These are phyloP conservation scores for Sciaenops ocellatus DNA, from an alignment of 2,797 vertebrate species.

Conservation along the genomic window DNA sequence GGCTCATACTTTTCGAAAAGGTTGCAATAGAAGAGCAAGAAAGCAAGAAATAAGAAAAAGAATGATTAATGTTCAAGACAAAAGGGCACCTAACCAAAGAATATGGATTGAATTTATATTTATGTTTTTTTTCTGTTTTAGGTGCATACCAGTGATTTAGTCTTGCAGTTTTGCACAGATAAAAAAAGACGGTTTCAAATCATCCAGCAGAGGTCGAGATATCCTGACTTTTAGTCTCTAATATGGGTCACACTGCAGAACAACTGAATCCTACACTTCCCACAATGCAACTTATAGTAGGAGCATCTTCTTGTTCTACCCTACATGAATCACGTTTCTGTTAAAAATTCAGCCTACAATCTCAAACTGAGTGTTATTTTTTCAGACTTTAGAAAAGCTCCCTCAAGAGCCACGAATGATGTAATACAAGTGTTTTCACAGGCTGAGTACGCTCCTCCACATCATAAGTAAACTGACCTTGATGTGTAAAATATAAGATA, in stretches of 20 bases:
- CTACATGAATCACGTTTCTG: neutral
- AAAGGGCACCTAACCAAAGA: neutral
- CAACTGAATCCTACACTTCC: neutral
- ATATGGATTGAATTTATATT: neutral
- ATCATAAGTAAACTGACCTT: neutral
- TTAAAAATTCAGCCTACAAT: neutral
- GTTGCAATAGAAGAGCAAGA: neutral
- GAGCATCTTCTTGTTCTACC: neutral
- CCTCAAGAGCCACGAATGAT: neutral
- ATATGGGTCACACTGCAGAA: neutral
- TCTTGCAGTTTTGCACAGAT: neutral
- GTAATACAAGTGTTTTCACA: neutral
- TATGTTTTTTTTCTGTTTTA: neutral
- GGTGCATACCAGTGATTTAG: neutral
- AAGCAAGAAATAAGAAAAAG: neutral
- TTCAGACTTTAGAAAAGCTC: neutral
- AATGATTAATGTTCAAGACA: neutral
- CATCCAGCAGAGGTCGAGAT: neutral
- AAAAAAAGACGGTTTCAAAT: neutral
- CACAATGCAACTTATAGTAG: neutral
- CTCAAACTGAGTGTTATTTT: neutral
- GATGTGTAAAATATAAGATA: neutral
- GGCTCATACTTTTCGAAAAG: neutral
- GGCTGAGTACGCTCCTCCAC: neutral
- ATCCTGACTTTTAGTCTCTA: neutral